These are phyloP conservation scores for Aelia acuminata DNA, from an alignment of 2,888 invertebrate species.

Conservation along the genomic window DNA sequence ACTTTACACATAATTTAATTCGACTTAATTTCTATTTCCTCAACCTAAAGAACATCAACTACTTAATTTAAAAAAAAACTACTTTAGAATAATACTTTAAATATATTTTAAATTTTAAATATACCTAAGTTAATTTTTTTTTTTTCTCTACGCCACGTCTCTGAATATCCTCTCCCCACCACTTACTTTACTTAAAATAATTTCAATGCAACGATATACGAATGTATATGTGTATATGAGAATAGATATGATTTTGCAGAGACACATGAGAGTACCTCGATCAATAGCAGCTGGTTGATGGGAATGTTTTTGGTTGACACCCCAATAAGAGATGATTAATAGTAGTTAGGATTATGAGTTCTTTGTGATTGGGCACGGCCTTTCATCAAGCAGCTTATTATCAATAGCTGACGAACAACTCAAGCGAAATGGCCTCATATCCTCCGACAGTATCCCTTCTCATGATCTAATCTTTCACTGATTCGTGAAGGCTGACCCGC, in stretches of 20 bases:
- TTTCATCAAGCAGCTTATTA: not conserved
- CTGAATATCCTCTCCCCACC: too few species aligned
- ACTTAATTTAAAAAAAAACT: too few species aligned
- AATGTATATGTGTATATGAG: too few species aligned
- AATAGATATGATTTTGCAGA: not conserved
- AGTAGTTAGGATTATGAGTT: not conserved
- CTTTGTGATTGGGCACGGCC: not conserved
- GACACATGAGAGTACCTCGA: not conserved
- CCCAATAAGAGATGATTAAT: not conserved
- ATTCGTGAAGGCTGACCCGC: not conserved
- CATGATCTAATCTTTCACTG: not conserved
- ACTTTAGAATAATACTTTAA: too few species aligned
- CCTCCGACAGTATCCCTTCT: conserved; percentile 3
- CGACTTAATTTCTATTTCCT: too few species aligned
- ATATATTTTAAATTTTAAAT: too few species aligned
- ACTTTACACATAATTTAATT: too few species aligned
- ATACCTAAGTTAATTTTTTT: too few species aligned
- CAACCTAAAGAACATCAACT: too few species aligned
- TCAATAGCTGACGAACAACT: not conserved
- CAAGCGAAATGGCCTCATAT: conserved; percentile 8
- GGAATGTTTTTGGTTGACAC: not conserved
- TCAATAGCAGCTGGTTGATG: not conserved
- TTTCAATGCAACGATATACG: too few species aligned
- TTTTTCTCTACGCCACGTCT: too few species aligned
- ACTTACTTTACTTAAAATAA: too few species aligned